Conservation (phyloP, 2,888 invertebrate species). For the Aphodius granarius region DNA sequence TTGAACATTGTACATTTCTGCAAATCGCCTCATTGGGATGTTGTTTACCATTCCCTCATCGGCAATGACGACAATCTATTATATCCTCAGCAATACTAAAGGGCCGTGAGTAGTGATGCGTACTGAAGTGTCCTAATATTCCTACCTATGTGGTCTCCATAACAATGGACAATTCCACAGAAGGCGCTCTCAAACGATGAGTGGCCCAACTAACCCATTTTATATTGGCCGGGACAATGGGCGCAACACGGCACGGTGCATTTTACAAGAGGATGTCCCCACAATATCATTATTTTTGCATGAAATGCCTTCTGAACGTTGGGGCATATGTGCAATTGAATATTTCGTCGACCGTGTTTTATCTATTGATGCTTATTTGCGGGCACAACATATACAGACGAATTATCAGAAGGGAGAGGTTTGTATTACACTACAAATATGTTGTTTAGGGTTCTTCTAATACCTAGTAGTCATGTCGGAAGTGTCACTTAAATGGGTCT, state of each 20-base stretch:
- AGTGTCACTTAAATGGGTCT: too few species aligned
- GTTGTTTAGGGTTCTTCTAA: too few species aligned
- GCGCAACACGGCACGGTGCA: slow-evolving; percentile 1
- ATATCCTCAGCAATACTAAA: not conserved
- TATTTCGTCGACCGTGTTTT: not conserved
- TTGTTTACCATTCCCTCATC: not conserved
- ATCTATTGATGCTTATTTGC: not conserved
- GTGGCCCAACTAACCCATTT: slow-evolving; percentile 38
- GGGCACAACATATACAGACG: not conserved
- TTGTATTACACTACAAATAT: too few species aligned
- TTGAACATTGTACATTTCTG: not conserved
- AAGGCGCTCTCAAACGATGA: slow-evolving; percentile 34
- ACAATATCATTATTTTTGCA: slow-evolving; percentile 15
- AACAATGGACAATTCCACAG: slow-evolving; percentile 33
- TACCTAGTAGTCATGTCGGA: too few species aligned
- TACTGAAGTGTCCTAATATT: slow-evolving; percentile 47
- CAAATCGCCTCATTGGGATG: not conserved
- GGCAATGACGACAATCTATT: not conserved
- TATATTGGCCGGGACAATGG: slow-evolving; percentile 21
- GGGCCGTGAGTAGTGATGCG: slow-evolving; percentile 35
- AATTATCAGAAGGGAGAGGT: too few species aligned
- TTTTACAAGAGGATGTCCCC: slow-evolving; percentile 7
- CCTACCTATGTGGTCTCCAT: slow-evolving; percentile 47
- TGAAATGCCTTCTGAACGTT: not conserved
- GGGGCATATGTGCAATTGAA: slow-evolving; percentile 9